Evolutionary conservation across 2,797 vertebrate genomes (phyloP), one percentile per base, ranked within the genome.

Genomic region (Enteromius radiatus): DNA sequence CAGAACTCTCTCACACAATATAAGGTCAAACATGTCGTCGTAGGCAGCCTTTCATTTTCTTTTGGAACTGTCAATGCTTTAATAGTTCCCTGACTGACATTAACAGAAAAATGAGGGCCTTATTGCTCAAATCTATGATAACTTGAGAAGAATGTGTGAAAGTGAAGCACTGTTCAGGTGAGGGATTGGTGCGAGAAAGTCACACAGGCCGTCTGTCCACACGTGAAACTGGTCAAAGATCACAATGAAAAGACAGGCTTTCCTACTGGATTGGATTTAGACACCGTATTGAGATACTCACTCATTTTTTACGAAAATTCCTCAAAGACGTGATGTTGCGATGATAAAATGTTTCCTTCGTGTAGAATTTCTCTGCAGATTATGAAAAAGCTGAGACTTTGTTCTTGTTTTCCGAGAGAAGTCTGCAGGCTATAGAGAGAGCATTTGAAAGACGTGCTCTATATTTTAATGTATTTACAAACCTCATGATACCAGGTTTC

Each of bases 41-140:
- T 90, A 88, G 88, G 89, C 89, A 90, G 92, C 87, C 91, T 91
- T 91, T 93, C 90, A 93, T 94, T 94, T 94, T 93, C 93, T 91
- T 89, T 81, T 87, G 85, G 87, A 90, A 89, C 88, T 85, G 83
- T 89, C 82, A 69, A 33, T 88, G 88, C 91, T 92, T 93, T 93
- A 92, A 93, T 91, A 90, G 88, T 87, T 87, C 88, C 82, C 84
- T 93, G 93, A 95, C 89, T 94, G 94, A 94, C 93, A 92, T 77
- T 85, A 84, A 86, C 90, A 93, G 91, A 93, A 92, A 83, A 93
- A 94, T 90, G 86, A n/a, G 78, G 76, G 88, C 88, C 91, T 91
- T 92, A 89, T 93, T 91, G 87, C 90, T 91, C 91, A 90, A 88
- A 91, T 84, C 63, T 86, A 92, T 92, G 93, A 92, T 89, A 91